Evolutionary conservation across 2,888 invertebrate genomes (phyloP).

Genomic region (Aethes cnicana): DNA sequence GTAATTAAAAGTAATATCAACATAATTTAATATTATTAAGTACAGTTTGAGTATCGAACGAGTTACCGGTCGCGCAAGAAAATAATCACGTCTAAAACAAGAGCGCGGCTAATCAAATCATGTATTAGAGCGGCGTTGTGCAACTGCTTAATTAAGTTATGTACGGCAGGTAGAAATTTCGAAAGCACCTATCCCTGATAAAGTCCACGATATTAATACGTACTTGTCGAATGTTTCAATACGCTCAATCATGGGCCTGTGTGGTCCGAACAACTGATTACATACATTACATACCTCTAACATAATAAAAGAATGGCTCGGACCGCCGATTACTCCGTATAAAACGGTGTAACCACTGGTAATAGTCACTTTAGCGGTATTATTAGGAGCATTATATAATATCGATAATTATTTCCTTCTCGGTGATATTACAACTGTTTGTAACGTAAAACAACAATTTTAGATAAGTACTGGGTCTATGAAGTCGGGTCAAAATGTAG

Average conservation of each 20-base stretch:
- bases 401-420: slow-evolving; percentile 62
- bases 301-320: slow-evolving; percentile 42
- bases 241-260: slow-evolving; percentile 68
- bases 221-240: slow-evolving; percentile 60
- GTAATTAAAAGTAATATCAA: slow-evolving; percentile 29
- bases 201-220: slow-evolving; percentile 54
- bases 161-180: slow-evolving; percentile 41
- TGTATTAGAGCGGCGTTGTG: slow-evolving; percentile 48
- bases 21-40: slow-evolving; percentile 28
- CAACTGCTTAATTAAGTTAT: slow-evolving; percentile 54
- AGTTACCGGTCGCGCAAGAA: slow-evolving; percentile 46
- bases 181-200: slow-evolving; percentile 38
- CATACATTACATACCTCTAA: slow-evolving; percentile 40
- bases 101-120: slow-evolving; percentile 55
- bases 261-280: slow-evolving; percentile 72
- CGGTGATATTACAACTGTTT: slow-evolving; percentile 44
- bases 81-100: slow-evolving; percentile 66
- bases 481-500: not conserved
- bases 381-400: slow-evolving; percentile 65
- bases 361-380: slow-evolving; percentile 72
- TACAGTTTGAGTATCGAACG: slow-evolving; percentile 22
- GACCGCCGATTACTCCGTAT: slow-evolving; percentile 68
- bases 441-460: slow-evolving; percentile 27
- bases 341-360: slow-evolving; percentile 66
- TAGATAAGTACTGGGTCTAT: slow-evolving; percentile 15